Percentiles rank a stretch among this genome's conserved stretches.
Conservation (phyloP, 2,113 vertebrate species). For the Leptobrachium leishanense region DNA sequence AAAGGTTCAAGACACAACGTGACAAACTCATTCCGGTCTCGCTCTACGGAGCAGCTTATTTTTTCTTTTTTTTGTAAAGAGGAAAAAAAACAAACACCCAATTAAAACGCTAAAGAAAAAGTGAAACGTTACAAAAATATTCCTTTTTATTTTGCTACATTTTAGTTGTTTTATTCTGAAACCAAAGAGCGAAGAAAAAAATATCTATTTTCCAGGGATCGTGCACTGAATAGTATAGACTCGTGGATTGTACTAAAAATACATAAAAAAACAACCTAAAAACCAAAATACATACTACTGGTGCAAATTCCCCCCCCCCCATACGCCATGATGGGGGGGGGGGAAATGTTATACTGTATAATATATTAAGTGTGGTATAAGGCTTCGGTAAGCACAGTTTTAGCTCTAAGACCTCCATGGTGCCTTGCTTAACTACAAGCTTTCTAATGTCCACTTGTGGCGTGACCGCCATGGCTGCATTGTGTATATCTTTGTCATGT, state of each 20-base stretch:
- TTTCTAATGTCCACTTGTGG: neutral
- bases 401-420: constrained; percentile 9
- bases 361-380: constrained; percentile 6
- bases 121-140: neutral
- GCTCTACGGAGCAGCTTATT: neutral
- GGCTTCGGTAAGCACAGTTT: constrained; percentile 29
- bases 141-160: neutral
- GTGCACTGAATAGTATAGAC: constrained; percentile 30
- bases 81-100: neutral
- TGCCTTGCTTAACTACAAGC: constrained; percentile 21
- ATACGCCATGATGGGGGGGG: constrained; percentile 4
- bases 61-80: neutral
- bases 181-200: constrained; percentile 3
- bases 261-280: neutral
- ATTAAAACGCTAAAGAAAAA: neutral
- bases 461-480: constrained; percentile 27
- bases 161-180: neutral
- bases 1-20: too few species aligned
- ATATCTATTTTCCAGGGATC: constrained; percentile 3
- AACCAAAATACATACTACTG: neutral
- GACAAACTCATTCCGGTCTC: too few species aligned
- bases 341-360: neutral
- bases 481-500: constrained; percentile 55
- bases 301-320: neutral
- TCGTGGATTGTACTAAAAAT: neutral